Evolutionary conservation across 1,140 invertebrate species (phyloP).

Genomic region (Sesamia nonagrioides): DNA sequence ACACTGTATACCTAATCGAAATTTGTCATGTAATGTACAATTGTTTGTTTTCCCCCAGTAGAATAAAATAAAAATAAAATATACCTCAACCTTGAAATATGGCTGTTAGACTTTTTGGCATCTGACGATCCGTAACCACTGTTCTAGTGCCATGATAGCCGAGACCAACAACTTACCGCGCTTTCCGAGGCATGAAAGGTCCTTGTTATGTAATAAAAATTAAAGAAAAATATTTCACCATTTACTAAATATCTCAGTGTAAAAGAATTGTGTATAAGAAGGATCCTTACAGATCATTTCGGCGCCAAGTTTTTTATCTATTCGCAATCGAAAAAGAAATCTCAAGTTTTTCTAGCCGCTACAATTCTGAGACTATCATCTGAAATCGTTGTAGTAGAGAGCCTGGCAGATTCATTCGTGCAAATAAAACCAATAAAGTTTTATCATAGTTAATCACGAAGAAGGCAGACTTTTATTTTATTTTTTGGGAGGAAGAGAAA

Average conservation of each 20-base stretch:
- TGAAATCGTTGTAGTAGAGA: background rate
- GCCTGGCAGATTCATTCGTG: slow-evolving; percentile 9
- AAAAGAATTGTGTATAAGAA: background rate
- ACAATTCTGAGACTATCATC: background rate
- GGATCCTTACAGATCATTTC: background rate
- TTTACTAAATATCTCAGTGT: slow-evolving; percentile 1
- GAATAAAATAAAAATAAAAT: no score
- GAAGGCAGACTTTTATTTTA: slow-evolving; percentile 1
- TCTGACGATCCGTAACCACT: no score
- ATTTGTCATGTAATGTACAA: no score
- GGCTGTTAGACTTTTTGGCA: no score
- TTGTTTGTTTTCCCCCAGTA: no score
- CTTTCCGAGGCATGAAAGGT: no score
- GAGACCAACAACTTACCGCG: no score
- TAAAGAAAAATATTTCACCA: slow-evolving; percentile 7
- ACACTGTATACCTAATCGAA: no score
- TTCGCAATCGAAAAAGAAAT: background rate
- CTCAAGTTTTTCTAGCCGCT: background rate
- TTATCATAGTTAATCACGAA: slow-evolving; percentile 28
- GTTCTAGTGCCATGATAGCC: no score
- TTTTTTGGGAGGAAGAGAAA: slow-evolving; percentile 21
- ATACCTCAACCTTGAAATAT: no score
- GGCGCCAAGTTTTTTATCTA: no score
- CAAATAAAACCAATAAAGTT: slow-evolving; percentile 28
- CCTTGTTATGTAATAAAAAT: no score